Percentiles rank a stretch among this genome's conserved stretches.
Evolutionary conservation across 2,888 invertebrate genomes (phyloP).

Genomic region (Diplazon laetatorius): DNA sequence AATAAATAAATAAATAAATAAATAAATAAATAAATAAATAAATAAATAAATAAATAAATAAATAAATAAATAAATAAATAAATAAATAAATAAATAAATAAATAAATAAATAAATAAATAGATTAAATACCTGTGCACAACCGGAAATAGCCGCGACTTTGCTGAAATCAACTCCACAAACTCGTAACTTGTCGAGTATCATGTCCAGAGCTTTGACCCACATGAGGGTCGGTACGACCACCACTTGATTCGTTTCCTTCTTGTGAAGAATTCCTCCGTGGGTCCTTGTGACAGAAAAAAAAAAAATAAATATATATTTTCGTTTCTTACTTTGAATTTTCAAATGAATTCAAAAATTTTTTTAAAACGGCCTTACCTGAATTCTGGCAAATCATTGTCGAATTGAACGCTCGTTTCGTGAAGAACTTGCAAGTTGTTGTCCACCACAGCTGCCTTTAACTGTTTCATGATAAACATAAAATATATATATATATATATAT

Average conservation of each 20-base stretch:
- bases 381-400: conserved; percentile 97
- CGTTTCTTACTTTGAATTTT: neutral
- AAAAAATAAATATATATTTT: conserved; percentile 10
- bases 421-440: conserved; percentile 88
- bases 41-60: no score
- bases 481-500: no score
- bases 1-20: no score
- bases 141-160: conserved; percentile 94
- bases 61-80: no score
- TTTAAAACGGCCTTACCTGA: conserved; percentile 84
- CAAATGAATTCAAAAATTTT: conserved; percentile 1
- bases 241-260: conserved; percentile 83
- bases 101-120: no score
- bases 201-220: conserved; percentile 98
- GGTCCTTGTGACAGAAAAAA: conserved; percentile 82
- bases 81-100: no score
- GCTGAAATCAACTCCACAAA: conserved; percentile 92
- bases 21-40: no score
- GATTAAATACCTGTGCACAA: conserved; percentile 97
- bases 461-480: conserved; percentile 79
- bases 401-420: conserved; percentile 94
- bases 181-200: conserved; percentile 91
- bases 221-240: conserved; percentile 93
- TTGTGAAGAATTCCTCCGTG: conserved; percentile 86
- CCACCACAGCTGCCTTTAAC: conserved; percentile 95